Evolutionary conservation across 2,113 vertebrate genomes (phyloP), one percentile per base, ranked within the genome.

Genomic region (Setophaga coronata): DNA sequence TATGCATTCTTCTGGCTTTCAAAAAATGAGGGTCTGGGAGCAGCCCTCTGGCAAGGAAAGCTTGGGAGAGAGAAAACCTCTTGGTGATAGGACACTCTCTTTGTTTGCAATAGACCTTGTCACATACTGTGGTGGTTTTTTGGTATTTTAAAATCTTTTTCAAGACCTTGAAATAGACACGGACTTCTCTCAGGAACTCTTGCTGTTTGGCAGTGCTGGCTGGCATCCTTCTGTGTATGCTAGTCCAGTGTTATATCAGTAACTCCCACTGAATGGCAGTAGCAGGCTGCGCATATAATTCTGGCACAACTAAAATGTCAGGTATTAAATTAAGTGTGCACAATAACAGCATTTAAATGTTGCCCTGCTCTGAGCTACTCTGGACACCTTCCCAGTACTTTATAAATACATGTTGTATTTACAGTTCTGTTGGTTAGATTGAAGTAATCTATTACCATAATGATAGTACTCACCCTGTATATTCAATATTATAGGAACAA

Each of bases 231-330:
- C 43, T 50, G 45, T 67, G 12, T 3, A 1, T 7, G 11, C 31
- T 54, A 10, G 50, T 72, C 9, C 50, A 45, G 40, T 96, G 97
- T 57, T 57, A 8, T 95, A 72, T 69, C 82, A 25, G 13, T 9
- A 83, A 31, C 21, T 15, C 12, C 96, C 97, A 93, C 96, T 79
- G 58, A 77, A 89, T 57, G 97, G 97, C 97, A 98, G 93, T 51
- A 97, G 47, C 74, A 70, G 70, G 33, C 82, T 58, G 34, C 45
- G 90, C 24, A 24, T 82, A 10, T 23, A 71, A 19, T 38, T 54
- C 26, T 62, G 18, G 43, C 31, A 29, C 12, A 14, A 14, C 19
- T 58, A 45, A 83, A 91, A 83, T 10, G 9, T 28, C 70, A 71
- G 47, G 31, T 53, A 64, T 47, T 47, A 65, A 60, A 66, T 42